Percentiles rank a stretch among this genome's conserved stretches.
These are phyloP conservation scores for Dysidea cf. avara DNA, from an alignment of 37 sponge, comb jelly and placozoan genomes.

Conservation along the genomic window DNA sequence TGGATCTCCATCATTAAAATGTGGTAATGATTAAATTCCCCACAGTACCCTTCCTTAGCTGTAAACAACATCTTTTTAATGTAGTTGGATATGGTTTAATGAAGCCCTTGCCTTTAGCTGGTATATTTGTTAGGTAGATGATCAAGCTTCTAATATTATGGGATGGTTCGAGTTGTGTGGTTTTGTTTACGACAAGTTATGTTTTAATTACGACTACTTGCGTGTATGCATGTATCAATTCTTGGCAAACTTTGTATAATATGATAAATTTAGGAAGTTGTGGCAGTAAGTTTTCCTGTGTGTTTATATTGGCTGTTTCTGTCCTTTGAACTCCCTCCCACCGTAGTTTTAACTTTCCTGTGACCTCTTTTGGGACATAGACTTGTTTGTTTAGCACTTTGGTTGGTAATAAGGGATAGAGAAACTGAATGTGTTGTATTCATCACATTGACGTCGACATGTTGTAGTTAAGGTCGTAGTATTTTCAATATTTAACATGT, in stretches of 20 bases:
- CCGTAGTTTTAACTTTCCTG: too few species aligned
- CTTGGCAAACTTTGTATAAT: background rate
- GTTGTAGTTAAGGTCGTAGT: too few species aligned
- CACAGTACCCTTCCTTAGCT: conserved; percentile 3
- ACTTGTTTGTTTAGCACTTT: background rate
- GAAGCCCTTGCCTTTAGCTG: background rate
- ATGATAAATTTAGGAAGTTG: too few species aligned
- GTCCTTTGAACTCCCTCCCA: too few species aligned
- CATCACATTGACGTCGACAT: background rate
- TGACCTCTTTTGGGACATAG: too few species aligned
- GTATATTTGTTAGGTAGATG: background rate
- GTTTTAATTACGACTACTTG: background rate
- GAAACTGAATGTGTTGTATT: background rate
- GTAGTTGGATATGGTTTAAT: background rate
- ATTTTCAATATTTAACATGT: background rate
- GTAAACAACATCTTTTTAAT: too few species aligned
- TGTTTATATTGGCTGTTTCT: too few species aligned
- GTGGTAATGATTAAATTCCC: background rate
- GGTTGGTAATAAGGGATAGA: background rate
- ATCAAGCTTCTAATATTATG: background rate
- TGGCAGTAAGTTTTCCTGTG: too few species aligned
- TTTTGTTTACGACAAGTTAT: too few species aligned
- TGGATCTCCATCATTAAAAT: too few species aligned
- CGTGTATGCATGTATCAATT: conserved; percentile 9
- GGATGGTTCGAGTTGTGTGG: background rate